A percentile compares a stretch with the other conserved stretches of the same genome.
Evolutionary conservation across 1,140 invertebrate genomes (phyloP).

Genomic region (Diplogasteroides magnus): DNA sequence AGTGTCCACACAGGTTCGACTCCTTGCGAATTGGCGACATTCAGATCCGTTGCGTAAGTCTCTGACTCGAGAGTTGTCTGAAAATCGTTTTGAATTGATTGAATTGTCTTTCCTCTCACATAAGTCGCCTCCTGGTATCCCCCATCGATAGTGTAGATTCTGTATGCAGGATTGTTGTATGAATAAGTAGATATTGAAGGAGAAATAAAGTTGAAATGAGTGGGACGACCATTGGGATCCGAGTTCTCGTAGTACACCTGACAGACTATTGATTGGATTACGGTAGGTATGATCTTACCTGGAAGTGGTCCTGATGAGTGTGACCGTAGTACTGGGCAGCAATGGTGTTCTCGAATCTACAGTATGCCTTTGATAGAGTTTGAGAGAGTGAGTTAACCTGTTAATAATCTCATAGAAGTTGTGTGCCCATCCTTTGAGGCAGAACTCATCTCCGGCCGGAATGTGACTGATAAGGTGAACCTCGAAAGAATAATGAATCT

Average conservation of each 20-base stretch:
- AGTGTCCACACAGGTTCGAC: slow-evolving; percentile 17
- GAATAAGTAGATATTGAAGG: slow-evolving; percentile 49
- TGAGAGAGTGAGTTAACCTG: slow-evolving; percentile 13
- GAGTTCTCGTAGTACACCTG: slow-evolving; percentile 37
- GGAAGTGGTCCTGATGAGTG: slow-evolving; percentile 87
- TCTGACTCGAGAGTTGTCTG: slow-evolving; percentile 22
- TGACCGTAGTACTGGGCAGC: slow-evolving; percentile 88
- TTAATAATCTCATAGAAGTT: slow-evolving; percentile 60
- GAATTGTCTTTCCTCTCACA: too few species aligned
- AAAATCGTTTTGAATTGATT: too few species aligned
- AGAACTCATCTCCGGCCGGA: slow-evolving; percentile 74
- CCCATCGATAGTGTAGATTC: slow-evolving; percentile 91
- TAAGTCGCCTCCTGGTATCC: slow-evolving; percentile 27
- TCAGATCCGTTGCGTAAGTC: slow-evolving; percentile 21
- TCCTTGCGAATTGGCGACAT: slow-evolving; percentile 17
- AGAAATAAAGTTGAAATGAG: slow-evolving; percentile 38
- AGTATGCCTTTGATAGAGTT: background rate
- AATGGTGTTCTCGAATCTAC: slow-evolving; percentile 76
- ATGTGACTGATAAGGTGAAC: slow-evolving; percentile 96
- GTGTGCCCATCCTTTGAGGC: slow-evolving; percentile 62
- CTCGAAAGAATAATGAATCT: slow-evolving; percentile 60
- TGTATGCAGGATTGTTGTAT: slow-evolving; percentile 84
- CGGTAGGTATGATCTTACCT: too few species aligned
- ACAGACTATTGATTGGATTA: too few species aligned
- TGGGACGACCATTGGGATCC: slow-evolving; percentile 30